Base-by-base conservation (phyloP, 2,113 vertebrate species). In the Phylloscopus trochiloides region DNA sequence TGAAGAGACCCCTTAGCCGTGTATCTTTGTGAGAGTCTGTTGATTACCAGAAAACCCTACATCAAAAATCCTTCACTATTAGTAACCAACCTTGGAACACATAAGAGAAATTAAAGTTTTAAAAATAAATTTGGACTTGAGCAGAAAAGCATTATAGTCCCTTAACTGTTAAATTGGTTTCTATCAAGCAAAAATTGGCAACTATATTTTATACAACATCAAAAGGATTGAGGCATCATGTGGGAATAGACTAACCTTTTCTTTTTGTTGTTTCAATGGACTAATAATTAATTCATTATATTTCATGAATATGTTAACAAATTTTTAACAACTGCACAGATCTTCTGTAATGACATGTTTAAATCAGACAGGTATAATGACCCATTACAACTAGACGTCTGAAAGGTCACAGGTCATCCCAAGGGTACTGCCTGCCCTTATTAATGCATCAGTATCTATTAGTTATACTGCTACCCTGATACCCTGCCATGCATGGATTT, bases 401-500 rank as follows among this genome's bases (percentile, higher is more conserved):
- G 70, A 86, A 95, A 97, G 86, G 91, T 95, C 61, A 78, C 86
- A 79, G 87, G 95, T 96, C 81, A 95, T 96, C 75, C 78, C 71
- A 40, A 66, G 91, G 88, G 85, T 90, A 59, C 45, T 68, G 48
- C 12, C 54, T 96, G 58, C 52, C 38, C 51, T 92, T 86, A 88
- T 86, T 86, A 92, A 83, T 88, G 13, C 29, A 43, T 84, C 95
- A 93, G 57, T 73, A 24, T 10, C 65, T 86, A 4, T 75, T 91
- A 93, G 45, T 95, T 95, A 85, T 34, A 55, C 31, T 80, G 40
- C 48, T 81, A 72, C 61, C 14, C 42, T 92, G 48, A 17, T 82
- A 82, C 8, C 26, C 36, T 81, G 38, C 24, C 21, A 34, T 92
- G 34, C 21, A 34, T 92, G 34, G 82, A 92, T 66, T 90, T 85